These are phyloP conservation scores for Hippocampus kuda DNA, from an alignment of 2,797 vertebrate genomes.

Conservation along the genomic window DNA sequence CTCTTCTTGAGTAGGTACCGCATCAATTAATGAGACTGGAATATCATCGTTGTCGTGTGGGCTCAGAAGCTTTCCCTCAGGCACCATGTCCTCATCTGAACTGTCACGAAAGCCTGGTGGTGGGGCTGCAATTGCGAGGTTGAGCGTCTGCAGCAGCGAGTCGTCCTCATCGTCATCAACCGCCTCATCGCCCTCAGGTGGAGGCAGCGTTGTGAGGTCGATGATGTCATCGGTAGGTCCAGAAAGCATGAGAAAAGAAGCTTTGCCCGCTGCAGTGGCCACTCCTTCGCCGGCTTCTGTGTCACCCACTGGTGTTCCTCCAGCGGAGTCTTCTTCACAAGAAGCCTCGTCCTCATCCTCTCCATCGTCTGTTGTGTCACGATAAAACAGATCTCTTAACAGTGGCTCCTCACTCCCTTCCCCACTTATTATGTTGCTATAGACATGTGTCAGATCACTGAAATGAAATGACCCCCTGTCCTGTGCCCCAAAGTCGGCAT, in stretches of 20 bases:
- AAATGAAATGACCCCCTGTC: constrained; percentile 79
- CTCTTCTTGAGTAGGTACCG: constrained; percentile 73
- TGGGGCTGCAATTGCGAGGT: constrained; percentile 92
- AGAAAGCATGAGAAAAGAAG: constrained; percentile 78
- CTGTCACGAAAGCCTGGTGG: constrained; percentile 94
- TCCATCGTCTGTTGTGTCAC: constrained; percentile 84
- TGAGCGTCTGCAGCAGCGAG: constrained; percentile 82
- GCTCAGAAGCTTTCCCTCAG: constrained; percentile 45
- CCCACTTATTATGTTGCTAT: constrained; percentile 75
- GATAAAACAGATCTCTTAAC: constrained; percentile 86
- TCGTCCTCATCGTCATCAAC: constrained; percentile 81
- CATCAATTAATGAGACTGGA: constrained; percentile 90
- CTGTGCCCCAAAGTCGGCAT: constrained; percentile 71
- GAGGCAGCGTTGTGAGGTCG: constrained; percentile 90
- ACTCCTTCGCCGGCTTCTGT: constrained; percentile 38
- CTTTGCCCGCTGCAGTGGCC: constrained; percentile 72
- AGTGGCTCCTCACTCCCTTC: constrained; percentile 88
- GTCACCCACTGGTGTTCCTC: constrained; percentile 66
- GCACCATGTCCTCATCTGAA: constrained; percentile 81
- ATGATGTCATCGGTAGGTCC: constrained; percentile 96
- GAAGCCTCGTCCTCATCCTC: constrained; percentile 96
- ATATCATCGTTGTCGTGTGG: constrained; percentile 71
- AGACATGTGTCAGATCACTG: constrained; percentile 71
- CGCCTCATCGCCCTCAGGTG: constrained; percentile 83
- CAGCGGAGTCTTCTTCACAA: constrained; percentile 87